A percentile compares a stretch with the other conserved stretches of the same genome.
Evolutionary conservation across 2,888 invertebrate species (phyloP).

Genomic region (Isoperla grammatica): DNA sequence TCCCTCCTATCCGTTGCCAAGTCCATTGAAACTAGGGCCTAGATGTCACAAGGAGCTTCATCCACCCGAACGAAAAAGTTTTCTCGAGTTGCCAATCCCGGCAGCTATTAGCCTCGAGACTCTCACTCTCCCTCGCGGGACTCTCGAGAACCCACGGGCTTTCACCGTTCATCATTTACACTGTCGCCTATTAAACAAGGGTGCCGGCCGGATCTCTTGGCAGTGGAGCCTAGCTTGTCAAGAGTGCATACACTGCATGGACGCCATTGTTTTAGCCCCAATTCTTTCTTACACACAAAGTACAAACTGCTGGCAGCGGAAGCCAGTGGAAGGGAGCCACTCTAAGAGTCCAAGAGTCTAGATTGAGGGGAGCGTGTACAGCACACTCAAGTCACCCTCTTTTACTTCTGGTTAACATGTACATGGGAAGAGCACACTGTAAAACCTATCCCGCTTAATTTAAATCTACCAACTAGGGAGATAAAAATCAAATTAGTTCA

Average conservation of each 20-base stretch:
- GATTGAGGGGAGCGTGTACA: too few relatives aligned
- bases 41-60: conserved; percentile 3
- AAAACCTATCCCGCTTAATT: too few relatives aligned
- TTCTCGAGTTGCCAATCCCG: conserved; percentile 7
- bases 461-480: too few relatives aligned
- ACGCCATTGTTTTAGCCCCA: conserved; percentile 7
- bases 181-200: background rate
- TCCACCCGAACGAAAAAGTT: conserved; percentile 6
- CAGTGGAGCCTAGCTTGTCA: conserved; percentile 4
- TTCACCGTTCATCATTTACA: background rate
- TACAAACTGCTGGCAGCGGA: conserved; percentile 1
- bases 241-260: background rate
- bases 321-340: background rate
- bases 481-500: too few relatives aligned
- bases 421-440: too few relatives aligned
- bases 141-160: background rate
- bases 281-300: background rate
- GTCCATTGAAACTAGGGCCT: background rate
- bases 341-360: too few relatives aligned
- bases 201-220: conserved; percentile 5
- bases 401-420: too few relatives aligned
- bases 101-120: conserved; percentile 12
- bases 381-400: too few relatives aligned
- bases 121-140: background rate
- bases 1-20: conserved; percentile 2